Base-by-base conservation (phyloP, 2,797 vertebrate genomes). In the Kryptopterus vitreolus region DNA sequence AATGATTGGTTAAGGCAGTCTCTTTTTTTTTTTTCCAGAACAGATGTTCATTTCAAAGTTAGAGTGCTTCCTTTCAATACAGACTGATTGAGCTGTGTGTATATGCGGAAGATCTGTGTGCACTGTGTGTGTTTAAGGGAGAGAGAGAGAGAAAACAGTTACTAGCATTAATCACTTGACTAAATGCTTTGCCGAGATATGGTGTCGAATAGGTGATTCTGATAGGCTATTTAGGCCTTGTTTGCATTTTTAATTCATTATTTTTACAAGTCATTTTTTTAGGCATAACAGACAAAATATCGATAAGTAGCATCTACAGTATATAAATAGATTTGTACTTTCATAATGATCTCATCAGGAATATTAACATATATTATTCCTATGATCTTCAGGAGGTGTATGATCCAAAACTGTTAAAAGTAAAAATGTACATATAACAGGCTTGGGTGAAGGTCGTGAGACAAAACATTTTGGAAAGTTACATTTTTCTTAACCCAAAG, bases 21-120 rank as follows among this genome's bases (percentile, higher is more conserved):
- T 73, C 22, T 52, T 46, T 79, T 53, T 57, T 74, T 43, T 43
- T 43, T 38, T 74, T 24, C n/a, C 61, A 46, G 78, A 38, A 43
- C 78, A 80, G 61, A 80, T 75, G 70, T 80, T 57, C 33, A 29
- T 61, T 48, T n/a, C 20, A 58, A n/a, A 22, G 50, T 35, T 12
- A 33, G 7, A 16, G n/a, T 33, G 7, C 13, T 79, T 46, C 24
- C 2, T 61, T 73, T 26, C 11, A 53, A 48, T 72, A 29, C 48
- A 50, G 66, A 77, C 16, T 73, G 46, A 70, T 38, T 78, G 26
- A 35, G 33, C 50, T 74, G 11, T 71, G 33, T 77, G 63, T 79
- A 61, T 77, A 12, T 43, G 48, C 20, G n/a, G 35, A 71, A 35
- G 55, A n/a, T 68, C 9, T 68, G 75, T 43, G 35, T 59, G 11